A percentile compares a stretch with the other conserved stretches of the same genome.
phyloP scores from a whole-genome alignment of 2,113 vertebrate genomes.

The Xiphophorus hellerii region DNA sequence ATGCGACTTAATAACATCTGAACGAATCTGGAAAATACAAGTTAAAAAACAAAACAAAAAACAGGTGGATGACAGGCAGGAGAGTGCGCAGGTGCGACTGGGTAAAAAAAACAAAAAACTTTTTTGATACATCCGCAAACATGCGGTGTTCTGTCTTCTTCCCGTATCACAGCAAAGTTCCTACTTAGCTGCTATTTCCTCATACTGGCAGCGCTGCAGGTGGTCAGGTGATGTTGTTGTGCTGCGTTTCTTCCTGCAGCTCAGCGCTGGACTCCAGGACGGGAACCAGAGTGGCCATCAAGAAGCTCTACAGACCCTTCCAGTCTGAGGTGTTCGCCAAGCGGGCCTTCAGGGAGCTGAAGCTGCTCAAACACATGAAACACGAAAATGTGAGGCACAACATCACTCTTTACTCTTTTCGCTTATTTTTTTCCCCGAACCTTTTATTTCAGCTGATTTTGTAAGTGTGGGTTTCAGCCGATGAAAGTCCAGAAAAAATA shows the following conservation, averaged over 20 bases:
- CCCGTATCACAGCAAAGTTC: neutral
- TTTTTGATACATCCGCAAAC: neutral
- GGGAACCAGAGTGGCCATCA: slow-evolving; percentile 91
- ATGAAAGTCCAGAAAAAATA: too few species aligned
- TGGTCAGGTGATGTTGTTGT: neutral
- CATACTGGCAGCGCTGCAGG: neutral
- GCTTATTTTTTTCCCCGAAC: too few species aligned
- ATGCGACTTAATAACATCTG: slow-evolving; percentile 33
- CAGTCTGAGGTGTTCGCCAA: slow-evolving; percentile 97
- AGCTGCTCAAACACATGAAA: slow-evolving; percentile 97
- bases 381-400: slow-evolving; percentile 93
- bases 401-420: neutral
- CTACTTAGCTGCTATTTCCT: slow-evolving; percentile 1
- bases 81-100: too few species aligned
- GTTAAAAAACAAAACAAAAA: neutral
- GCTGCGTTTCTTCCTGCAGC: slow-evolving; percentile 69
- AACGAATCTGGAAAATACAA: neutral
- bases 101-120: neutral
- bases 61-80: neutral
- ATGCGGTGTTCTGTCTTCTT: neutral
- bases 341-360: slow-evolving; percentile 92
- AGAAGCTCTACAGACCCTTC: slow-evolving; percentile 97
- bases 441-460: neutral
- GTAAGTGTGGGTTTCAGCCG: too few species aligned
- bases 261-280: slow-evolving; percentile 86